Base-by-base conservation (phyloP, 2,113 vertebrate species). In the Eclectus roratus region DNA sequence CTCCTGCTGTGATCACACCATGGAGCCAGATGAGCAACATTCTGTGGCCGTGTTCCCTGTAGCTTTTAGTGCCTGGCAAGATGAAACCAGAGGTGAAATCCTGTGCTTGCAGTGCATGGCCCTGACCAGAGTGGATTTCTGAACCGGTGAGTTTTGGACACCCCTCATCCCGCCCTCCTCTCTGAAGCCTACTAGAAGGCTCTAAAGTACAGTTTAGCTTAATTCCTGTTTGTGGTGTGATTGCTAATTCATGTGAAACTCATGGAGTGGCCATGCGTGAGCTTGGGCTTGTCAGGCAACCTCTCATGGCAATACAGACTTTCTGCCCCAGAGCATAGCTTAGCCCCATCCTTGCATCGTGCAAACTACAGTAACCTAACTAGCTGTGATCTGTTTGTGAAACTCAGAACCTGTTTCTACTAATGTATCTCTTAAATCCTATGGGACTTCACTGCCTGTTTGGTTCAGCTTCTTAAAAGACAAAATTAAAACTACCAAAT, bases 21-120 rank as follows among this genome's bases (percentile, higher is more conserved):
- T 99, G 99, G 49, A 99, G 98, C 99, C 99, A 99, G 92, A 99
- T 99, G 18, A 99, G 97, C 91, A 99, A 71, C 99, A 99, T 98
- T 20, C 98, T 95, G 88, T 99, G 98, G 11, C 99, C 98, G 0
- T 99, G 99, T 68, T 99, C 99, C 93, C 97, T 98, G 94, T 98
- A 98, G 97, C 99, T 99, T 92, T 98, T 99, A 77, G 95, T 98
- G 56, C 99, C 99, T 99, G 96, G 53, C 19, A 68, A 93, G 53
- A 92, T 58, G 19, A 95, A 92, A 76, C 5, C 35, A 33, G 13
- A 78, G 7, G 39, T 61, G 24, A 61, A 88, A 78, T 52, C 35
- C 44, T 20, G 4, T 37, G 6, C 27, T 63, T 2, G 0, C 31
- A 29, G 18, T 4, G 12, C 44, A 5, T 0, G 0, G 50, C 43